These are phyloP conservation scores for Alentia gelatinosa DNA, from an alignment of 2,888 invertebrate species.

Conservation along the genomic window DNA sequence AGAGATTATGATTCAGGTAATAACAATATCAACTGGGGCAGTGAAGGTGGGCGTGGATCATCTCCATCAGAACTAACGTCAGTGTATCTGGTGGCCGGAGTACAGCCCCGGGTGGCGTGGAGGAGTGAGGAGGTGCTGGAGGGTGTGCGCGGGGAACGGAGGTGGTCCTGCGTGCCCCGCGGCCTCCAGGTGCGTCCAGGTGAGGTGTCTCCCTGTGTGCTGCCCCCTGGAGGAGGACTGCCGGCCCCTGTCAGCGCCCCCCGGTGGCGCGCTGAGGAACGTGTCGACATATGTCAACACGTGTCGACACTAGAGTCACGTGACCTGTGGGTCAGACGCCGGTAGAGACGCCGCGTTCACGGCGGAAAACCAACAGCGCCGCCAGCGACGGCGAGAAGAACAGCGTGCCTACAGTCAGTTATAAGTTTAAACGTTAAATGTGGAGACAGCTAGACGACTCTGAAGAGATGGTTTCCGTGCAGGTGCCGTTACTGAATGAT, in stretches of 20 bases:
- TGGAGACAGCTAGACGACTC: too few relatives aligned
- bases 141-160: not conserved
- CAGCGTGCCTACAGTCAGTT: too few relatives aligned
- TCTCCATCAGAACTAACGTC: too few relatives aligned
- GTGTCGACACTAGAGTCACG: not conserved
- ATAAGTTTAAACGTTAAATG: too few relatives aligned
- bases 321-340: conserved; percentile 19
- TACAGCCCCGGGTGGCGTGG: not conserved
- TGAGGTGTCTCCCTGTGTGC: conserved; percentile 7
- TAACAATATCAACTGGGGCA: too few relatives aligned
- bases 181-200: not conserved
- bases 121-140: not conserved
- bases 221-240: not conserved
- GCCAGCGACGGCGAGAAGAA: too few relatives aligned
- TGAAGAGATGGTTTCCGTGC: too few relatives aligned
- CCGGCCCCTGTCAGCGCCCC: conserved; percentile 30
- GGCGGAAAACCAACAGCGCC: not conserved
- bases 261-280: not conserved
- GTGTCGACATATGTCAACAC: conserved; percentile 50
- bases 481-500: too few relatives aligned
- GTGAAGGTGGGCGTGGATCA: too few relatives aligned
- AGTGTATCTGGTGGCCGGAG: too few relatives aligned
- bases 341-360: not conserved
- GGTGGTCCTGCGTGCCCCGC: not conserved
- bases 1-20: too few relatives aligned